Conservation (phyloP, 2,797 vertebrate genomes). For the Todus mexicanus region DNA sequence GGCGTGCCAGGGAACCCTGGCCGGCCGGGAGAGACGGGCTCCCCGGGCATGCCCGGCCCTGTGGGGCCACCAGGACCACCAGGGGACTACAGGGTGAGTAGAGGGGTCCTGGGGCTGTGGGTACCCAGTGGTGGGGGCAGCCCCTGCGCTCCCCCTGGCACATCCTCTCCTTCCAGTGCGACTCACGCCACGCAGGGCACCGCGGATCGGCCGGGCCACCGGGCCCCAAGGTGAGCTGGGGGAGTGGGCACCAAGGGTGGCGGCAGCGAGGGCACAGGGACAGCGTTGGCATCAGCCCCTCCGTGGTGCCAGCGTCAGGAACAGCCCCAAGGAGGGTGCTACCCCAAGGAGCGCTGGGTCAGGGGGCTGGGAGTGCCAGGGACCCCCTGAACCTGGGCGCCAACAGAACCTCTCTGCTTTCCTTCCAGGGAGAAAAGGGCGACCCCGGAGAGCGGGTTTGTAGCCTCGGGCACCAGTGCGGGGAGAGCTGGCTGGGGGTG, state of each 20-base stretch:
- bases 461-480: rapidly evolving
- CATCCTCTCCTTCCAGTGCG: neutral
- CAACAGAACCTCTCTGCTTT: neutral
- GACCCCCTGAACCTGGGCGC: rapidly evolving
- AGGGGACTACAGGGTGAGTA: conserved; percentile 58
- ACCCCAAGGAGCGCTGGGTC: too few species aligned
- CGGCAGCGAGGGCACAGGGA: rapidly evolving
- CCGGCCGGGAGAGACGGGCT: conserved; percentile 2
- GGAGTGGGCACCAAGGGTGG: rapidly evolving
- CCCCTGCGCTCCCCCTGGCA: rapidly evolving
- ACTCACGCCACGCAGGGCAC: neutral
- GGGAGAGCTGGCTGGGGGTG: neutral
- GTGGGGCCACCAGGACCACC: conserved; percentile 34
- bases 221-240: conserved; percentile 33
- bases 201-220: rapidly evolving
- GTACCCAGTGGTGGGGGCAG: neutral
- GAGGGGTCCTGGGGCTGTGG: rapidly evolving
- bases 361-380: rapidly evolving
- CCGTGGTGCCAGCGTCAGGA: rapidly evolving
- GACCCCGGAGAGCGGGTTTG: conserved; percentile 67
- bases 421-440: conserved; percentile 71
- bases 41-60: conserved; percentile 30
- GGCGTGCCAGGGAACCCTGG: conserved; percentile 60
- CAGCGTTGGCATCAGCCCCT: rapidly evolving
- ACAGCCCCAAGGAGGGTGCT: too few species aligned